Conservation (phyloP, 2,888 invertebrate genomes). For the Oligia latruncula region DNA sequence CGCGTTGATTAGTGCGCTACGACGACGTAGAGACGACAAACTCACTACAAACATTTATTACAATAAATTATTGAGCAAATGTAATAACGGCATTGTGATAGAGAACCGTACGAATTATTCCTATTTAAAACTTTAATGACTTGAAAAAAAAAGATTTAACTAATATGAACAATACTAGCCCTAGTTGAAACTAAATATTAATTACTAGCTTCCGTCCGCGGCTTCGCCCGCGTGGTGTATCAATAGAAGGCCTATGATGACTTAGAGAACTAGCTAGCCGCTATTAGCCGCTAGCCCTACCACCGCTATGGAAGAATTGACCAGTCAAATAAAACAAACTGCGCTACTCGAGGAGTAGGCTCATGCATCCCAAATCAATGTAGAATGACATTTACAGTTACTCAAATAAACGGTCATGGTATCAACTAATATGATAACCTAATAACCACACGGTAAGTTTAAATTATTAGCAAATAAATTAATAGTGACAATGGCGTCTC, state of each 20-base stretch:
- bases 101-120: neutral
- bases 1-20: slow-evolving; percentile 86
- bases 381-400: no score
- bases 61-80: neutral
- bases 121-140: neutral
- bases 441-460: no score
- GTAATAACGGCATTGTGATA: neutral
- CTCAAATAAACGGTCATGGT: no score
- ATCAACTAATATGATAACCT: no score
- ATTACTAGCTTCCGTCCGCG: neutral
- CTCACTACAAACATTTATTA: slow-evolving; percentile 10
- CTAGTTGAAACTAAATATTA: neutral
- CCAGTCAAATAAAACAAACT: no score
- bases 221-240: neutral
- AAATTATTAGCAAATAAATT: neutral
- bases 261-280: no score
- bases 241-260: no score
- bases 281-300: no score
- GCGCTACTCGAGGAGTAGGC: no score
- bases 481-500: slow-evolving; percentile 62
- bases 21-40: slow-evolving; percentile 70
- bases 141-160: no score
- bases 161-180: neutral
- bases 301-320: no score
- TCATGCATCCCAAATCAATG: no score